Evolutionary conservation across 1,140 invertebrate genomes (phyloP), one percentile per base, ranked within the genome.

Genomic region (Piezodorus guildinii): DNA sequence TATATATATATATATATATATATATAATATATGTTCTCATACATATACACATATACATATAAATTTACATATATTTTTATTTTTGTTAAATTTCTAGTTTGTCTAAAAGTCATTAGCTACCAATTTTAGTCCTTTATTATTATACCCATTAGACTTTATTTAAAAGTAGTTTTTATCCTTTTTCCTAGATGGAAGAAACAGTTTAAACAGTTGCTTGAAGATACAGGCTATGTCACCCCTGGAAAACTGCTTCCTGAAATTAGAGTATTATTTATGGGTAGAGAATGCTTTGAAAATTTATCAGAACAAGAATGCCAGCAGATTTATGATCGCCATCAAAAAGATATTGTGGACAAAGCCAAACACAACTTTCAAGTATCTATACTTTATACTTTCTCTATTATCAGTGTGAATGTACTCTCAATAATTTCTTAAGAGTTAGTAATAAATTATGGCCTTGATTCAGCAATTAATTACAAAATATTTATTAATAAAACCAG

Each of bases 271-370:
- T 94, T 98, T 72, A 90, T 96, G 85, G 94, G 94, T 0, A 82
- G 94, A 30, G 93, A 96, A 73, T 96, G 94, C 72, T 97, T 93
- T 74, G 92, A 94, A 75, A 86, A 88, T 0, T 78, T 98, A 23
- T 85, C 89, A 0, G 91, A 95, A 71, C 82, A 87, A 56, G 94
- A 97, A 73, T 89, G 93, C 71, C 85, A 91, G 71, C 81, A 90
- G 70, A 95, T 98, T 70, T 98, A 97, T 75, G 92, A 96, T 69
- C 85, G 89, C 65, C 93, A 97, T 78, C 95, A 98, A 77, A 82
- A 86, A 69, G 90, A 94, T 73, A 85, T 98, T 59, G 90, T 92
- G 71, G 85, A 92, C 70, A 85, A 87, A 71, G 92, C 94, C 30
- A 92, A 94, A 74, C 85, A 90, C 67, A 94, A 96, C 75, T 94